These are phyloP conservation scores for Pterois miles DNA, from an alignment of 2,797 vertebrate genomes.

Conservation along the genomic window DNA sequence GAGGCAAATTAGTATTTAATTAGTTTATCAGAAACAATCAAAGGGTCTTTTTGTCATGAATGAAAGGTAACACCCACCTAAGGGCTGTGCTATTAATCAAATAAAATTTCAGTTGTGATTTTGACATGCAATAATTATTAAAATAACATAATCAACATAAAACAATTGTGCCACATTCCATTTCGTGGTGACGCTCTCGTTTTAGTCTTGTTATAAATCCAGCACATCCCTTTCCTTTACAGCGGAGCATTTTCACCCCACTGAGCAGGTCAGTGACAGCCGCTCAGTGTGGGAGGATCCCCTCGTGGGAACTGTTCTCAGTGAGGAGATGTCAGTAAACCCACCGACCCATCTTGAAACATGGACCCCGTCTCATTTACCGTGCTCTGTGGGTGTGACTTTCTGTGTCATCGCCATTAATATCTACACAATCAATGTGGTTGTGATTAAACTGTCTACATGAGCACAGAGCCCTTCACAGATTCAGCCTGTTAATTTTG, in stretches of 20 bases:
- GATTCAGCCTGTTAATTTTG: fast-evolving
- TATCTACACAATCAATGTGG: neutral
- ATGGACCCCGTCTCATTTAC: neutral
- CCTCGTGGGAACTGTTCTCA: neutral
- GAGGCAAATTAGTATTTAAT: neutral
- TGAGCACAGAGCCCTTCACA: neutral
- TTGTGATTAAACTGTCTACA: neutral
- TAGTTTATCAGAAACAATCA: neutral
- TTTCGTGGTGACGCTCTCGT: neutral
- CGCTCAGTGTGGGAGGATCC: neutral
- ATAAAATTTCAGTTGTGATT: neutral
- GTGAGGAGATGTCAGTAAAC: neutral
- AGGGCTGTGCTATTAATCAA: neutral
- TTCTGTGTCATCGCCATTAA: neutral
- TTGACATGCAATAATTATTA: neutral
- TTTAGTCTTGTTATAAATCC: neutral
- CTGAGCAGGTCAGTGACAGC: neutral
- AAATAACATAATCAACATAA: neutral
- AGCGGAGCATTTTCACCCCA: neutral
- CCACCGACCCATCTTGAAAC: neutral
- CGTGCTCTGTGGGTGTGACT: neutral
- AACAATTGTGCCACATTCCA: neutral
- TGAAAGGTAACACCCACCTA: neutral
- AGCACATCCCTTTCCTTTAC: neutral
- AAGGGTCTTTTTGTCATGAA: neutral